Evolutionary conservation across 1,140 invertebrate species (phyloP), one percentile per base, ranked within the genome.

Genomic region (Heterodera carotae): DNA sequence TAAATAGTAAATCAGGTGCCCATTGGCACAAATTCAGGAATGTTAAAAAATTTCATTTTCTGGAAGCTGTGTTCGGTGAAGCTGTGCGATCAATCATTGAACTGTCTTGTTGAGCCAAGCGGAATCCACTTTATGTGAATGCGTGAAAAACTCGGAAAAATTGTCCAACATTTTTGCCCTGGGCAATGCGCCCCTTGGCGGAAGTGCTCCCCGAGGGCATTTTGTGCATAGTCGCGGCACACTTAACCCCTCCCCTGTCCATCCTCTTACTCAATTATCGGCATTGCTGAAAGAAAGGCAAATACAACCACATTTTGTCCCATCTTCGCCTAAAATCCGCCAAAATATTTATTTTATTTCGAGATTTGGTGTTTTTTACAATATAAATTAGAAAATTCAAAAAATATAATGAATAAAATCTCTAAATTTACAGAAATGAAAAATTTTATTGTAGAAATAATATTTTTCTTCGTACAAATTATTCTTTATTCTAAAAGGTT

Each of bases 281-380:
- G 48, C 48, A 56, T 56, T 56, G n/a, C n/a, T n/a, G n/a, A n/a
- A n/a, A n/a, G 48, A 56, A 56, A 56, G 48, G 48, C 48, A 22
- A 56, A 15, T 5, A 15, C 12, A 15, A 56, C 12, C 18, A 22
- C 12, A 22, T 56, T 56, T 56, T 56, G 48, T n/a, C 48, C 12
- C 48, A 56, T 56, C 22, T 56, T 22, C 15, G 22, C 48, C 5
- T 56, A 56, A 56, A 56, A 56, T 18, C 22, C 12, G 12, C 18
- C 48, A 53, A 53, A 22, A 18, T 22, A 18, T 56, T 56, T 43
- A 8, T 8, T 43, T 8, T 43, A 6, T 43, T 43, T 43, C 12
- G 39, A 43, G 39, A 43, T n/a, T n/a, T n/a, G n/a, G n/a, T n/a
- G n/a, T n/a, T n/a, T n/a, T n/a, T n/a, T n/a, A n/a, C n/a, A n/a